These are phyloP conservation scores for Smittia sp. DNA, from an alignment of 2,888 invertebrate species.

Conservation along the genomic window DNA sequence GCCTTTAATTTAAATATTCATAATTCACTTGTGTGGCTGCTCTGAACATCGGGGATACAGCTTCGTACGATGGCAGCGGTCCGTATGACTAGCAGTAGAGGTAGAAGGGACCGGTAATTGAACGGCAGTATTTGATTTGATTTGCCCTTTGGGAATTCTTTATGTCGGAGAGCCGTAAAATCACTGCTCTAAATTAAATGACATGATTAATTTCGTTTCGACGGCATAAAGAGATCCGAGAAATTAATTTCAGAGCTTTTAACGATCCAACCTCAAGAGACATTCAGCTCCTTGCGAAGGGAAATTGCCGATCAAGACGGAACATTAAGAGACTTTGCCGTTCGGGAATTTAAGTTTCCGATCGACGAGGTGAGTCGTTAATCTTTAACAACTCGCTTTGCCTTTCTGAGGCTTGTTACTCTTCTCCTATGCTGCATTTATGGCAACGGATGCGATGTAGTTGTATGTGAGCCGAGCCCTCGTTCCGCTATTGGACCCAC, in stretches of 20 bases:
- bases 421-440: background rate
- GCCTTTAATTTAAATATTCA: constrained; percentile 16
- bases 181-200: background rate
- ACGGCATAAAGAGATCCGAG: background rate
- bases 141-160: background rate
- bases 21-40: background rate
- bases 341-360: background rate
- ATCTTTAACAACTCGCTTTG: background rate
- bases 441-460: background rate
- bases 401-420: background rate
- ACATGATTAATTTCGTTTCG: background rate
- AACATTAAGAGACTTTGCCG: background rate
- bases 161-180: background rate
- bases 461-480: constrained; percentile 31
- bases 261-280: background rate
- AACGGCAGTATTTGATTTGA: background rate
- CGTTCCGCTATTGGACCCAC: constrained; percentile 24
- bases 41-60: too few relatives aligned
- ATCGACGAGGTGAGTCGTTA: background rate
- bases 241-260: background rate
- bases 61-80: too few relatives aligned
- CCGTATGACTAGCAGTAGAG: too few relatives aligned
- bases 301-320: background rate
- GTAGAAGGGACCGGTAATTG: background rate
- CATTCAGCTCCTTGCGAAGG: background rate